Percentiles rank a stretch among this genome's conserved stretches.
These are phyloP conservation scores for Diarsia dahlii DNA, from an alignment of 2,888 invertebrate species.

Conservation along the genomic window DNA sequence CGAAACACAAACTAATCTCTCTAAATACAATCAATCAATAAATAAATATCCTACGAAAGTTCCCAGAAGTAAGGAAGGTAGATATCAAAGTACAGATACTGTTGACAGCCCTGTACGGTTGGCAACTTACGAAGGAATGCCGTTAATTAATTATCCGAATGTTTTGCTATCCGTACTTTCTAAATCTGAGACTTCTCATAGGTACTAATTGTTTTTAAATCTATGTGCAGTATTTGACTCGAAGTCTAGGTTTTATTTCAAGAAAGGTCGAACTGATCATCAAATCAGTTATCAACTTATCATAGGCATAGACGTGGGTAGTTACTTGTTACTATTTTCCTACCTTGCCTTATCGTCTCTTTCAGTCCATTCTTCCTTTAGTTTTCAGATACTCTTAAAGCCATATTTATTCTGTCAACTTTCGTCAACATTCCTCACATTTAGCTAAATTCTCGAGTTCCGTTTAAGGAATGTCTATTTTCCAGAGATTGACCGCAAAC, in stretches of 20 bases:
- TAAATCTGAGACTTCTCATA: constrained; percentile 55
- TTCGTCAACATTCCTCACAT: no score
- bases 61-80: constrained; percentile 22
- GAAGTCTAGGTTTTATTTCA: constrained; percentile 4
- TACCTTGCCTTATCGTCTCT: background rate
- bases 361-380: background rate
- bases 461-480: no score
- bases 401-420: no score
- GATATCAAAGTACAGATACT: constrained; percentile 36
- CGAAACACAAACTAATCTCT: background rate
- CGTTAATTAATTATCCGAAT: constrained; percentile 64
- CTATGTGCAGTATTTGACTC: background rate
- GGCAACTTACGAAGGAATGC: constrained; percentile 60
- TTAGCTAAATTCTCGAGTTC: no score
- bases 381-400: background rate
- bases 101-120: constrained; percentile 47
- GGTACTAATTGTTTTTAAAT: constrained; percentile 37
- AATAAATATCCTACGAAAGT: constrained; percentile 25
- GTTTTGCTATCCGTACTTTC: constrained; percentile 67
- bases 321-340: no score
- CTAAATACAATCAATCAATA: constrained; percentile 26
- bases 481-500: no score
- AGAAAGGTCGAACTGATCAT: background rate
- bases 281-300: no score
- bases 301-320: no score